Conservation (phyloP, 2,888 invertebrate species). For the Volucella inflata region DNA sequence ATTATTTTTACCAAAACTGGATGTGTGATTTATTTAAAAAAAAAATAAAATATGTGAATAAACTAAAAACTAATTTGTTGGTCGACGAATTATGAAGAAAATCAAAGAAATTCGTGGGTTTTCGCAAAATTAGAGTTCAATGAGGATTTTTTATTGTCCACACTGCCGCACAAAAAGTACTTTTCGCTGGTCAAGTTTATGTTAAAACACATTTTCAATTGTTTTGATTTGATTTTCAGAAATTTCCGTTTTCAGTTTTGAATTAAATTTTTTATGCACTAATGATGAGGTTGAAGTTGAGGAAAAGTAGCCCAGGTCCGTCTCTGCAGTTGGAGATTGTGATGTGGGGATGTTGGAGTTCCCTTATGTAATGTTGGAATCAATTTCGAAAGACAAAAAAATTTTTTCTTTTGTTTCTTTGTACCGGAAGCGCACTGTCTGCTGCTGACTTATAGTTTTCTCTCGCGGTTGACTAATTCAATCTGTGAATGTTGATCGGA, state of each 20-base stretch:
- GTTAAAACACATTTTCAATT: slow-evolving; percentile 72
- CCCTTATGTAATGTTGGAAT: slow-evolving; percentile 47
- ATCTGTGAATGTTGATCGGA: slow-evolving; percentile 30
- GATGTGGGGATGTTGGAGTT: slow-evolving; percentile 7
- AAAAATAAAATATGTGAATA: not conserved
- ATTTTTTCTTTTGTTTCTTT: not conserved
- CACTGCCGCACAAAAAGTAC: slow-evolving; percentile 60
- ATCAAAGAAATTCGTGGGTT: slow-evolving; percentile 76
- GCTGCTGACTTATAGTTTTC: slow-evolving; percentile 1
- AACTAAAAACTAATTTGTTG: slow-evolving; percentile 11
- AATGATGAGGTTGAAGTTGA: slow-evolving; percentile 30
- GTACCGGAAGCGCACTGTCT: slow-evolving; percentile 25
- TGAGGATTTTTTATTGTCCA: slow-evolving; percentile 63
- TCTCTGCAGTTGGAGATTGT: not conserved
- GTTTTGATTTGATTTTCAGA: slow-evolving; percentile 48
- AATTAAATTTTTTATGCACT: not conserved
- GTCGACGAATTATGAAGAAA: too few relatives aligned
- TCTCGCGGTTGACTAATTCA: slow-evolving; percentile 51
- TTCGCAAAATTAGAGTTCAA: slow-evolving; percentile 66
- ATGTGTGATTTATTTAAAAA: not conserved
- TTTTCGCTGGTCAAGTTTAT: slow-evolving; percentile 55
- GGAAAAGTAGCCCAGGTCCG: slow-evolving; percentile 7
- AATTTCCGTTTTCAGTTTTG: slow-evolving; percentile 10
- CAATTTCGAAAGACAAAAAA: slow-evolving; percentile 1
- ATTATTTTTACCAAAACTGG: slow-evolving; percentile 4